phyloP scores from a whole-genome alignment of 2,113 vertebrate species.

The Mus spicilegus region DNA sequence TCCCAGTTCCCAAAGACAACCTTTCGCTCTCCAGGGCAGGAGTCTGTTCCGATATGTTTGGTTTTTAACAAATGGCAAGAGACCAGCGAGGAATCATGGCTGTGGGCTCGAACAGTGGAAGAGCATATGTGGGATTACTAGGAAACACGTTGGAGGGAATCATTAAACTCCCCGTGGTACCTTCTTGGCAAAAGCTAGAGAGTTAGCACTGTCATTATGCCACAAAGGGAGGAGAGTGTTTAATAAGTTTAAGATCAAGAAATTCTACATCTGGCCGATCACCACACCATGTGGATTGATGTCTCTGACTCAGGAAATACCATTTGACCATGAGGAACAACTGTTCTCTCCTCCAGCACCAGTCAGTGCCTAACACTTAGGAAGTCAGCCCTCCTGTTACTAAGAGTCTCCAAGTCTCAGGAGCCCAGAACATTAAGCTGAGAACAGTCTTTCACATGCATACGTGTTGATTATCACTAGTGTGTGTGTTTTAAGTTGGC shows the following conservation, averaged over 20 bases:
- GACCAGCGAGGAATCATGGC: neutral
- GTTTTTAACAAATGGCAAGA: slow-evolving; percentile 49
- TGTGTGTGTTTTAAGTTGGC: neutral
- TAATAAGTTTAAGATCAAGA: slow-evolving; percentile 60
- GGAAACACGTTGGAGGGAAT: slow-evolving; percentile 26
- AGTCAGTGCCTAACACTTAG: neutral
- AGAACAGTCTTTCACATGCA: neutral
- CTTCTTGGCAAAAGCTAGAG: neutral
- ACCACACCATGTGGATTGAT: slow-evolving; percentile 25
- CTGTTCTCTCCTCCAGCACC: neutral
- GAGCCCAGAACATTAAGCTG: neutral
- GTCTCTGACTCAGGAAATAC: slow-evolving; percentile 39
- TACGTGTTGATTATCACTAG: neutral
- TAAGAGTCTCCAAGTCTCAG: neutral
- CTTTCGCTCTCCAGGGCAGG: neutral
- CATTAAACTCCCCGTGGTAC: slow-evolving; percentile 11
- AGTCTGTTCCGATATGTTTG: neutral
- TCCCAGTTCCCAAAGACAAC: neutral
- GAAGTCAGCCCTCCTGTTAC: neutral
- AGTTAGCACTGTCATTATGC: slow-evolving; percentile 13
- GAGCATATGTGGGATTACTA: slow-evolving; percentile 11
- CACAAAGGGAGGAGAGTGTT: neutral
- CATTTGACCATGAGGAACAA: neutral
- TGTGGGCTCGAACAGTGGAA: slow-evolving; percentile 33
- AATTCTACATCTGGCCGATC: slow-evolving; percentile 36